Evolutionary conservation across 2,888 invertebrate genomes (phyloP).

Genomic region (Sthenelais limicola): DNA sequence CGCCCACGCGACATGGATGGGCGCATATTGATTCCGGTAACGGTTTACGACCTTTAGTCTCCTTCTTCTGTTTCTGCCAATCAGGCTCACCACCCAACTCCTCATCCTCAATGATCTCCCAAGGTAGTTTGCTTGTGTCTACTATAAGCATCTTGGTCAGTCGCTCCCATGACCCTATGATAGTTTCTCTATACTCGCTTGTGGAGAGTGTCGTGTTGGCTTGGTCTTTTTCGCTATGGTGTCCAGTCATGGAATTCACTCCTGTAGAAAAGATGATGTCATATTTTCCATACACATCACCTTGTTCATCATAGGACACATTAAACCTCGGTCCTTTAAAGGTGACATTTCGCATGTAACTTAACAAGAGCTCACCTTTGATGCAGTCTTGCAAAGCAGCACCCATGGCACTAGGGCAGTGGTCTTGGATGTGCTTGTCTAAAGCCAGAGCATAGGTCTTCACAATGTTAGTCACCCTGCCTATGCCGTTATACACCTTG

Average conservation of each 20-base stretch:
- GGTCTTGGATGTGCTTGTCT: background rate
- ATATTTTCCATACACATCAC: slow-evolving; percentile 10
- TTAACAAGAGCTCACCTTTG: background rate
- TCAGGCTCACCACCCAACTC: too few relatives aligned
- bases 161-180: slow-evolving; percentile 13
- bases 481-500: slow-evolving; percentile 7
- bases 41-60: too few relatives aligned
- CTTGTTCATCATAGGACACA: background rate
- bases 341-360: slow-evolving; percentile 3
- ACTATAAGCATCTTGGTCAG: background rate
- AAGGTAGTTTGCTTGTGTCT: background rate
- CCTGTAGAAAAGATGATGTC: too few relatives aligned
- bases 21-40: slow-evolving; percentile 48
- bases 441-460: slow-evolving; percentile 16
- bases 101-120: too few relatives aligned
- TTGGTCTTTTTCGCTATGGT: too few relatives aligned
- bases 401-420: background rate
- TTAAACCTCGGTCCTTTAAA: background rate
- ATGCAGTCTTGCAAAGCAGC: background rate
- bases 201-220: too few relatives aligned
- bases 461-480: slow-evolving; percentile 4
- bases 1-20: slow-evolving; percentile 43
- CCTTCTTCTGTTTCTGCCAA: too few relatives aligned
- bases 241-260: too few relatives aligned
- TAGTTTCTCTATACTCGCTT: background rate